Evolutionary conservation across 2,797 vertebrate species (phyloP).

Genomic region (Falco columbarius): DNA sequence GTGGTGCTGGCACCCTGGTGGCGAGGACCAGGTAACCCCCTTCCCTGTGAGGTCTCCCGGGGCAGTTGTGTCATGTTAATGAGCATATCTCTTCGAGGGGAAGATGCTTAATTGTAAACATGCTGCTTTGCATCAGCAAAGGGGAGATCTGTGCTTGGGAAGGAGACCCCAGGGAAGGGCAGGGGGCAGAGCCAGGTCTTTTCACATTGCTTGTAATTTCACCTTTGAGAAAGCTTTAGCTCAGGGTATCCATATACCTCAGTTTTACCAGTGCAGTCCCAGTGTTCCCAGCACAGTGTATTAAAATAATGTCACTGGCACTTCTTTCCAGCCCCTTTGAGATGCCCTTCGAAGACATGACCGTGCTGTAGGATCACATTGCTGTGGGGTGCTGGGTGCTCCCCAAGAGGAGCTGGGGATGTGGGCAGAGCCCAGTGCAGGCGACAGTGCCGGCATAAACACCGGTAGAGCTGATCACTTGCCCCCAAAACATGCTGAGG

Average conservation of each 20-base stretch:
- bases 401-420: background rate
- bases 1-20: too few species aligned
- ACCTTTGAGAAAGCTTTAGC: background rate
- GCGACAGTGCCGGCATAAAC: accelerated
- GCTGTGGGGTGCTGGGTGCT: background rate
- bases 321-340: background rate
- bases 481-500: background rate
- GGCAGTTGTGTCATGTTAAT: accelerated
- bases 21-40: background rate
- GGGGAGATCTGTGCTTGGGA: background rate
- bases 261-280: background rate
- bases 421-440: accelerated
- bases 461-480: background rate
- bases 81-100: background rate
- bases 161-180: background rate
- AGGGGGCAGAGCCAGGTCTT: background rate
- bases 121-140: background rate
- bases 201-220: background rate
- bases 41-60: background rate
- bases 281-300: background rate
- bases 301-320: accelerated
- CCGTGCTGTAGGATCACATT: background rate
- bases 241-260: background rate
- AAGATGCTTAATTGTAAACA: background rate
- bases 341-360: background rate